A percentile compares a stretch with the other conserved stretches of the same genome.
Evolutionary conservation across 2,113 vertebrate species (phyloP).

Genomic region (Microcebus tavaratra): DNA sequence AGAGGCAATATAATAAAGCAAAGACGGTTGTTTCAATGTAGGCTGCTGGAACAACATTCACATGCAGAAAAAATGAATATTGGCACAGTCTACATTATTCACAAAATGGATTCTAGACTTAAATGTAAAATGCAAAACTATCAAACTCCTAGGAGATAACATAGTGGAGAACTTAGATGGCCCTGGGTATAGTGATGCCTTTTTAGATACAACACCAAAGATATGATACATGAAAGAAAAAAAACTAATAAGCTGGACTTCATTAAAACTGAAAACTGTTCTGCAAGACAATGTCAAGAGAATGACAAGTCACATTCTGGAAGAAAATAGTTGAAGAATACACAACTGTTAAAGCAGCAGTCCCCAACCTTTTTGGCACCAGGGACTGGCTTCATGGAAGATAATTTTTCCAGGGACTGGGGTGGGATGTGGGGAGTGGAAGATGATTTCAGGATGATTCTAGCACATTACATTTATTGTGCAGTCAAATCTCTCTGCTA

Average conservation of each 20-base stretch:
- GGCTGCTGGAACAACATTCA: background rate
- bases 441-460: no score
- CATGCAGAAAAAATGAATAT: background rate
- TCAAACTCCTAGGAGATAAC: background rate
- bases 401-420: no score
- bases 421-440: no score
- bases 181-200: background rate
- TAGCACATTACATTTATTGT: no score
- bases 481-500: no score
- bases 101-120: background rate
- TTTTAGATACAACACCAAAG: background rate
- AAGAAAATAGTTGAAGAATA: no score
- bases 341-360: no score
- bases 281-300: no score
- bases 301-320: no score
- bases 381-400: no score
- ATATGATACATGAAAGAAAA: background rate
- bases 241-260: background rate
- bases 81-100: background rate
- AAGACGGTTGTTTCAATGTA: background rate
- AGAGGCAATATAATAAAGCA: background rate
- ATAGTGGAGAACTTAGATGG: background rate
- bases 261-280: background rate
- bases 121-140: background rate
- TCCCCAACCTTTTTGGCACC: no score